Evolutionary conservation across 2,797 vertebrate genomes (phyloP), one percentile per base, ranked within the genome.

Genomic region (Darevskia mixta): DNA sequence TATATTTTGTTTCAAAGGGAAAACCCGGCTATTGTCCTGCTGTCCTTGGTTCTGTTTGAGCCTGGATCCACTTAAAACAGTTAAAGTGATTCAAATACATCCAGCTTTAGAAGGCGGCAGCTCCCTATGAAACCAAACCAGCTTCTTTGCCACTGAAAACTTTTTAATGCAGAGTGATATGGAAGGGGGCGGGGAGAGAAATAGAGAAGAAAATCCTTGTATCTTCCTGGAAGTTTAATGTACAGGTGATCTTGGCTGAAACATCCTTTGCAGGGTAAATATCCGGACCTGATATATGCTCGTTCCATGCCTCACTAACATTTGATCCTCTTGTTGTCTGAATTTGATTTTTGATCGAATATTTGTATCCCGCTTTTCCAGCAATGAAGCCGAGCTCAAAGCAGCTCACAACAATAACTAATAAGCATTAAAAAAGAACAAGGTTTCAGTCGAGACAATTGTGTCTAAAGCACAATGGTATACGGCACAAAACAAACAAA

Each of bases 1-100:
- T 94, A 94, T 96, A 96, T 96, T 97, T 95, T 91, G 94, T 97
- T 97, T 97, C 96, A 97, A 97, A 97, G 96, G 93, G 86, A 95
- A 95, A 94, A 94, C 95, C 95, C 91, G 81, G 90, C 92, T 93
- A 94, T 95, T 92, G 93, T 96, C 94, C 94, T 92, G 93, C 91
- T 94, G 93, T 93, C 92, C 89, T 92, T 92, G 90, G 90, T 94
- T 92, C 95, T 95, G 93, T 90, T 94, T 94, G 94, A 88, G 93
- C 89, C 87, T 95, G 93, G 93, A 95, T 94, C 93, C 90, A 88
- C 92, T 94, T 95, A 55, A 55, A 93, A 95, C 92, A 92, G 94
- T 95, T 94, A 95, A 94, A 94, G 91, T 92, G 90, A 95, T 95
- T 94, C 93, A 94, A 89, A 92, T 87, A 84, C 92, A 93, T 87